A percentile compares a stretch with the other conserved stretches of the same genome.
phyloP scores from a whole-genome alignment of 1,140 invertebrate species.

The Manduca sexta region DNA sequence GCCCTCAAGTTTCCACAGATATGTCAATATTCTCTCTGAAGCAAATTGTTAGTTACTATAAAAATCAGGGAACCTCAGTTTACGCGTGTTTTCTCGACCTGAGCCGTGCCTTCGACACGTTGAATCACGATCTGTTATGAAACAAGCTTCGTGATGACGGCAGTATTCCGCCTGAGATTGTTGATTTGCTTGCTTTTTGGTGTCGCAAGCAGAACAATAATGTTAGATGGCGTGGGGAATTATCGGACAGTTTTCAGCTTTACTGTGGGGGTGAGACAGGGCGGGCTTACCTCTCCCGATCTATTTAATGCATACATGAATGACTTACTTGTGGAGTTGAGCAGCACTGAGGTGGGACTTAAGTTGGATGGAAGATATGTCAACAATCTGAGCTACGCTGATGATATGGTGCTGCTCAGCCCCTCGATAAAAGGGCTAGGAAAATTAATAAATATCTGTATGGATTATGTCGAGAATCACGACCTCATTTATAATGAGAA shows the following conservation, averaged over 20 bases:
- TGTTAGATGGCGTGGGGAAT: too few relatives aligned
- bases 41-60: slow-evolving; percentile 4
- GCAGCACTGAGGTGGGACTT: not conserved
- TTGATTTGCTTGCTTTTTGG: slow-evolving; percentile 4
- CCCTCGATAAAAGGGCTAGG: slow-evolving; percentile 4
- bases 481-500: not conserved
- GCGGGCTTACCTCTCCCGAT: not conserved
- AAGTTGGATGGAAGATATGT: not conserved
- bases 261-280: not conserved
- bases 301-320: not conserved
- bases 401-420: slow-evolving; percentile 8
- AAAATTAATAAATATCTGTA: slow-evolving; percentile 4
- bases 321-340: not conserved
- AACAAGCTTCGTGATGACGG: not conserved
- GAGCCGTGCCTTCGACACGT: slow-evolving; percentile 9
- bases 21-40: slow-evolving; percentile 2
- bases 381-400: slow-evolving; percentile 4
- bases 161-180: not conserved
- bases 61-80: not conserved
- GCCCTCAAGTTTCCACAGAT: slow-evolving; percentile 8
- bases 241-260: not conserved
- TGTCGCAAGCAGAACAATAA: slow-evolving; percentile 4
- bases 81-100: slow-evolving; percentile 12
- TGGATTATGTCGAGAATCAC: slow-evolving; percentile 3
- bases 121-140: slow-evolving; percentile 8